Evolutionary conservation across 2,113 vertebrate genomes (phyloP).

Genomic region (Okapia johnstoni): DNA sequence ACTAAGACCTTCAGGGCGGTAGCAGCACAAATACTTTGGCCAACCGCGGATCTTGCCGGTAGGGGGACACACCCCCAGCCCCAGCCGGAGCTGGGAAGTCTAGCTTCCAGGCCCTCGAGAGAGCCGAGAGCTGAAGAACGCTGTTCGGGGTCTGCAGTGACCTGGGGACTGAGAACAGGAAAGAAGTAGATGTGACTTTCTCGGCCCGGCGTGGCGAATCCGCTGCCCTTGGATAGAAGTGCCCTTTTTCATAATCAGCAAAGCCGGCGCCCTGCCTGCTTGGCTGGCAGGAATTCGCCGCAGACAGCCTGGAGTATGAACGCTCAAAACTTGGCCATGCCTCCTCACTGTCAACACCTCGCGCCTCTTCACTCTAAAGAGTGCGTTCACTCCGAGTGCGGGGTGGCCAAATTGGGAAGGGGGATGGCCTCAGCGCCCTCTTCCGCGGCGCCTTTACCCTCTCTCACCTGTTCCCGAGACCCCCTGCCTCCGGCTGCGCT

Average conservation of each 20-base stretch:
- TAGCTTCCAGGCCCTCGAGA: background rate
- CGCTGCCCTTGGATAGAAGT: background rate
- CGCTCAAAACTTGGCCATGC: background rate
- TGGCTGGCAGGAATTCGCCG: background rate
- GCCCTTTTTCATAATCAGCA: background rate
- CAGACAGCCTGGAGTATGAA: background rate
- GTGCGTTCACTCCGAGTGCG: background rate
- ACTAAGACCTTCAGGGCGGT: background rate
- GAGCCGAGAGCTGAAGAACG: background rate
- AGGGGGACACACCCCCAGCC: background rate
- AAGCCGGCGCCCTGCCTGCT: background rate
- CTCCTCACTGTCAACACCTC: background rate
- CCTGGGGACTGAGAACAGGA: background rate
- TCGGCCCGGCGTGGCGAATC: background rate
- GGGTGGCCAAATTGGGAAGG: background rate
- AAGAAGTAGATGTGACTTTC: background rate
- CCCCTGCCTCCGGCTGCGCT: background rate
- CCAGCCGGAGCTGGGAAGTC: background rate
- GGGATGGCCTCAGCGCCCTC: background rate
- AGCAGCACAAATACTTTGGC: background rate
- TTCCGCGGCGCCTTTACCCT: background rate
- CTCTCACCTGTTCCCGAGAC: slow-evolving; percentile 24
- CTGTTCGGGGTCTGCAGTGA: background rate
- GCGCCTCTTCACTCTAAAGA: background rate
- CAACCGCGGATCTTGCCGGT: background rate